Percentiles rank a stretch among this genome's conserved stretches.
Conservation (phyloP, 2,888 invertebrate species). For the Iphiclides podalirius region DNA sequence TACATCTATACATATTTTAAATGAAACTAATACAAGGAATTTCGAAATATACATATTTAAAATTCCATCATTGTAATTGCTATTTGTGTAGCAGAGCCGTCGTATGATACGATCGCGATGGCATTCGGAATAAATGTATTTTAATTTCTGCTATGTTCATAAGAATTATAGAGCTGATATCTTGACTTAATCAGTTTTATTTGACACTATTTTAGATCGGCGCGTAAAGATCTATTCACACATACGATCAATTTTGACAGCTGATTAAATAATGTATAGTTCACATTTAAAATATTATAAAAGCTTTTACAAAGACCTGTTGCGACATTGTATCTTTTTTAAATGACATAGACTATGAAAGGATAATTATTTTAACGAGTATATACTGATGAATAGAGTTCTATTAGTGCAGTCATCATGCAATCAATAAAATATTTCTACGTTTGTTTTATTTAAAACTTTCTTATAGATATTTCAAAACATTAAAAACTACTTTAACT, state of each 20-base stretch:
- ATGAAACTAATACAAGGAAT: constrained; percentile 11
- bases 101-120: constrained; percentile 10
- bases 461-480: background rate
- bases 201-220: constrained; percentile 5
- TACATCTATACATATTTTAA: constrained; percentile 15
- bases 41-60: constrained; percentile 14
- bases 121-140: constrained; percentile 22
- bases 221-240: constrained; percentile 9
- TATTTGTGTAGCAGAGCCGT: constrained; percentile 9
- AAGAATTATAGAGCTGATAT: constrained; percentile 17
- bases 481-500: background rate
- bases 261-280: no score
- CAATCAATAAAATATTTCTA: background rate
- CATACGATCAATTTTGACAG: background rate
- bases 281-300: no score
- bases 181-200: constrained; percentile 19
- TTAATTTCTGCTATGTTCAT: constrained; percentile 18
- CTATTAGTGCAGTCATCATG: no score
- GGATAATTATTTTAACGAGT: no score
- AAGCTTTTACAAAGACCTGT: no score
- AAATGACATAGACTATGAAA: no score
- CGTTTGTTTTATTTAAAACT: background rate
- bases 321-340: no score
- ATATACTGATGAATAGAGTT: no score
- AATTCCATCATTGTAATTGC: constrained; percentile 16